Evolutionary conservation across 2,797 vertebrate genomes (phyloP), one percentile per base, ranked within the genome.

Genomic region (Brotula barbata): DNA sequence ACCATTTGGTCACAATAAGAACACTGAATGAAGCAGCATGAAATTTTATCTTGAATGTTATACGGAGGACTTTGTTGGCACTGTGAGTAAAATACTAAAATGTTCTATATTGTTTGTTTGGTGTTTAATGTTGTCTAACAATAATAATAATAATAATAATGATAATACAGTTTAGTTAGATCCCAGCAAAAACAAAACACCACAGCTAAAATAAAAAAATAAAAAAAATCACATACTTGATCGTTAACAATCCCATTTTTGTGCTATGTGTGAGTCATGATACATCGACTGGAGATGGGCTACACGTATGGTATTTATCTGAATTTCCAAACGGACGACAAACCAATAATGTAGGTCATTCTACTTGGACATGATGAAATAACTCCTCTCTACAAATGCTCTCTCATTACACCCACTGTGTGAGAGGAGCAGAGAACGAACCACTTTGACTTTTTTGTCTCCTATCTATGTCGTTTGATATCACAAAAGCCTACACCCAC

Each of bases 261-360:
- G 40, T 17, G 40, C n/a, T 41, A 41, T 66, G 16, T 41, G 58
- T 57, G 15, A 40, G 40, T 28, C 25, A 28, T 14, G 19, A 11
- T 39, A 19, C 9, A 21, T 36, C 58, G 1, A 49, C 21, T 40
- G 50, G 20, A 33, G 17, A 12, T 57, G 42, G n/a, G n/a, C n/a
- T n/a, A n/a, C n/a, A n/a, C n/a, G n/a, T n/a, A n/a, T n/a, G n/a
- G n/a, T n/a, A n/a, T n/a, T n/a, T n/a, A n/a, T n/a, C n/a, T 58
- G 9, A 71, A 59, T 62, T 23, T 28, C 21, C 45, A 50, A 81
- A 67, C 34, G 46, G 53, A 54, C 15, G 13, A 21, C 10, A 54
- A 9, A 67, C 33, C 25, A 41, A 58, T 40, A 55, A 67, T 43
- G 36, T 50, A 70, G 75, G 55, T 60, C 31, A 20, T 16, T 33